Base-by-base conservation (phyloP, 2,888 invertebrate species). In the Drosophila anceps region DNA sequence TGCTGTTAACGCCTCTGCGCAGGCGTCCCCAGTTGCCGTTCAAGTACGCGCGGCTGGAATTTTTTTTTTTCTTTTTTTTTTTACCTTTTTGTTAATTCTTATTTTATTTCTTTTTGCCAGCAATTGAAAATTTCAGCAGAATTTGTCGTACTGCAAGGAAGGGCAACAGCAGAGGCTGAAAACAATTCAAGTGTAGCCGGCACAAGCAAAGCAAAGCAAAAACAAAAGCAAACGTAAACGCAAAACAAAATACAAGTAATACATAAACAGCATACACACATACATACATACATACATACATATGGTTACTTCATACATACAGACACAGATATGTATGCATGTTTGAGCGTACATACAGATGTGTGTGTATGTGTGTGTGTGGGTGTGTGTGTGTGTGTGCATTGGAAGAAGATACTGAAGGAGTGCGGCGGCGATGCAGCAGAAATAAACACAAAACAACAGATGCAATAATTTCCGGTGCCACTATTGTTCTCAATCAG, bases 381-480 rank as follows among this genome's bases (percentile, higher is more conserved):
- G 29, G 10, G 10, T n/a, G 29, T 29, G 29, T 24, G 24, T 27
- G 24, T 48, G n/a, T 55, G 55, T 43, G 41, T 54, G 64, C 51
- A 41, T 31, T 41, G 43, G 60, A 63, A 60, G 68, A 65, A 55
- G 69, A 66, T 44, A 60, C 57, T 59, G 20, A 44, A 59, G 58
- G 46, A 50, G 59, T 24, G 54, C 37, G 59, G 44, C 24, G 53
- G 48, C 59, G 58, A 65, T 65, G 68, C 37, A 53, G 48, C 54
- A 70, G 46, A 60, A 64, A 58, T 43, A 76, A 76, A 70, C 64
- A 79, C 78, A 81, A 77, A 82, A 83, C 82, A 86, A 84, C 82
- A 86, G 84, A 83, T 83, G 82, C 87, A 86, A 75, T 86, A 84
- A 83, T 83, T 83, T 86, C 82, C 82, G 82, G 82, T 82, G 84